These are phyloP conservation scores for Addax nasomaculatus DNA, from an alignment of 2,113 vertebrate genomes.

Conservation along the genomic window DNA sequence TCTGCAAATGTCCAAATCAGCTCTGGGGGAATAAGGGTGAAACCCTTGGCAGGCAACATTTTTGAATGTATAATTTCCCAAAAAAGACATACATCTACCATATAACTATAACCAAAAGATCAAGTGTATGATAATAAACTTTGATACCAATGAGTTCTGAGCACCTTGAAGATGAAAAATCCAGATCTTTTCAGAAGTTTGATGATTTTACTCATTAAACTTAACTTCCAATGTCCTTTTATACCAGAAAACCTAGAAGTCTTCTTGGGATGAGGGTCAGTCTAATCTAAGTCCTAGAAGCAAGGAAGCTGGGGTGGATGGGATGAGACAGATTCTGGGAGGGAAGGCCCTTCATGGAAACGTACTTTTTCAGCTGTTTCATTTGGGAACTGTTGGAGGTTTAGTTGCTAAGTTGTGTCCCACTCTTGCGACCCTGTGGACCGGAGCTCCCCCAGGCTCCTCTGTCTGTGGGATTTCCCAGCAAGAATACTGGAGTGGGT, in stretches of 20 bases:
- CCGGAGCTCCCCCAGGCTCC: background rate
- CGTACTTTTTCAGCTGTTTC: background rate
- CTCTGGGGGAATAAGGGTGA: background rate
- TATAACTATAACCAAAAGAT: background rate
- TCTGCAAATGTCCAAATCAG: background rate
- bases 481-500: background rate
- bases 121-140: background rate
- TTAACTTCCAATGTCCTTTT: conserved; percentile 12
- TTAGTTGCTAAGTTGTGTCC: background rate
- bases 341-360: background rate
- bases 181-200: background rate
- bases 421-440: background rate
- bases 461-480: background rate
- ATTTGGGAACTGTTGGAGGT: background rate
- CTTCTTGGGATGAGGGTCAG: background rate
- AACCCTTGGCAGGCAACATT: background rate
- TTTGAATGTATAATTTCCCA: background rate
- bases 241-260: background rate
- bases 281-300: background rate
- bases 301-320: background rate
- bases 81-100: background rate
- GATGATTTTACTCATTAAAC: background rate
- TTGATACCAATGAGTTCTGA: background rate
- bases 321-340: background rate
- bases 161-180: background rate